Evolutionary conservation across 2,797 vertebrate genomes (phyloP).

Genomic region (Acanthurus leucopareius): DNA sequence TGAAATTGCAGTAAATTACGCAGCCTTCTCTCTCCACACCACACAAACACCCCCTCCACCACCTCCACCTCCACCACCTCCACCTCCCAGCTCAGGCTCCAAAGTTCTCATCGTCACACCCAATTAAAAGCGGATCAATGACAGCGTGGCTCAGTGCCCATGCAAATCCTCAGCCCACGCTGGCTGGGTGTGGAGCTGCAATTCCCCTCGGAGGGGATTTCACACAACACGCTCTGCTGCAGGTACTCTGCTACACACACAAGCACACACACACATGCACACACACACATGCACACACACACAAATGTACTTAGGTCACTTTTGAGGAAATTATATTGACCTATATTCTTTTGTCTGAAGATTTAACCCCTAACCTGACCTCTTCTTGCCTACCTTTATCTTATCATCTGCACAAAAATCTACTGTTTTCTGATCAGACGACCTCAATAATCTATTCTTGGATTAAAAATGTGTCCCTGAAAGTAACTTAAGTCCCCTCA

Average conservation of each 20-base stretch:
- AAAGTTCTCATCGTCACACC: conserved; percentile 79
- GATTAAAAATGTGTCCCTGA: too few relatives aligned
- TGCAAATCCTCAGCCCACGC: conserved; percentile 81
- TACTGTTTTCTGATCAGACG: too few relatives aligned
- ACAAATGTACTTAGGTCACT: too few relatives aligned
- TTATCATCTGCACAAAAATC: too few relatives aligned
- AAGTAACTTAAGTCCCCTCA: background rate
- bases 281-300: conserved; percentile 13
- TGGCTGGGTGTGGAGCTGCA: conserved; percentile 67
- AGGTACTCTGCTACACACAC: conserved; percentile 27
- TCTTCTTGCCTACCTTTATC: too few relatives aligned
- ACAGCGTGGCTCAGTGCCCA: conserved; percentile 71
- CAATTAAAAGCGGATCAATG: conserved; percentile 83
- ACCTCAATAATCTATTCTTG: too few relatives aligned
- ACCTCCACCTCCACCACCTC: background rate
- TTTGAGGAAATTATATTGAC: too few relatives aligned
- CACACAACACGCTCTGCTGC: conserved; percentile 60
- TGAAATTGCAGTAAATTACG: conserved; percentile 39
- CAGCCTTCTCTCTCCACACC: background rate
- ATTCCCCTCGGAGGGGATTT: conserved; percentile 77
- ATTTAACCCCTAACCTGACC: too few relatives aligned
- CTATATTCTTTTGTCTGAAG: too few relatives aligned
- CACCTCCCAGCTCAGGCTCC: conserved; percentile 30
- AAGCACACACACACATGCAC: conserved; percentile 19
- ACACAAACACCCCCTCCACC: background rate